A percentile compares a stretch with the other conserved stretches of the same genome.
phyloP scores from a whole-genome alignment of 1,140 invertebrate genomes.

The Diorhabda elongata region DNA sequence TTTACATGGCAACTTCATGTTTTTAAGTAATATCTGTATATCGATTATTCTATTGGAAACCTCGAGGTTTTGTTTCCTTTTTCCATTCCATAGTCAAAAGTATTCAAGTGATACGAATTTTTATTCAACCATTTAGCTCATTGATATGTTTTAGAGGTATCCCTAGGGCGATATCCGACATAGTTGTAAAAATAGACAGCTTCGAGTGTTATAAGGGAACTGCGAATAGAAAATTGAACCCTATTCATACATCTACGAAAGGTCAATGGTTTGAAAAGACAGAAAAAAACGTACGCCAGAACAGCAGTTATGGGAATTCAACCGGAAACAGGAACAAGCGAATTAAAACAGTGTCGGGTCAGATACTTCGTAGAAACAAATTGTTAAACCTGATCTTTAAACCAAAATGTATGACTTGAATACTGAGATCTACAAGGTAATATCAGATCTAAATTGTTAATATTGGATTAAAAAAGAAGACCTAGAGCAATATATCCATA shows the following conservation, averaged over 20 bases:
- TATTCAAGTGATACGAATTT: background rate
- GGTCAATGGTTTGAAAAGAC: background rate
- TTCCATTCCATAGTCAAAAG: no score
- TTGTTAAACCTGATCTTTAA: no score
- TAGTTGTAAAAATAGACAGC: background rate
- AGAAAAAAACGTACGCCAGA: background rate
- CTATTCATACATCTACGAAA: background rate
- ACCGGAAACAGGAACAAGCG: background rate
- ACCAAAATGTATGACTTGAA: no score
- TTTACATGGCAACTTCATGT: no score
- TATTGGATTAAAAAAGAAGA: no score
- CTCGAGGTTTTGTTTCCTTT: no score
- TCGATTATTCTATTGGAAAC: no score
- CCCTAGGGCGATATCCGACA: background rate
- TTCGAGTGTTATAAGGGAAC: background rate
- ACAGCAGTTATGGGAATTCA: background rate
- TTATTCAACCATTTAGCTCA: background rate
- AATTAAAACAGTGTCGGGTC: background rate
- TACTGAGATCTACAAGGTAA: no score
- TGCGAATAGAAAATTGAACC: background rate
- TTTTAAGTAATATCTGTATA: no score
- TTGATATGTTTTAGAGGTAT: background rate
- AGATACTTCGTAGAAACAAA: no score
- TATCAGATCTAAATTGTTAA: no score
- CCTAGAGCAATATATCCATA: no score